Base-by-base conservation (phyloP, 2,888 invertebrate species). In the Leucozona laternaria region DNA sequence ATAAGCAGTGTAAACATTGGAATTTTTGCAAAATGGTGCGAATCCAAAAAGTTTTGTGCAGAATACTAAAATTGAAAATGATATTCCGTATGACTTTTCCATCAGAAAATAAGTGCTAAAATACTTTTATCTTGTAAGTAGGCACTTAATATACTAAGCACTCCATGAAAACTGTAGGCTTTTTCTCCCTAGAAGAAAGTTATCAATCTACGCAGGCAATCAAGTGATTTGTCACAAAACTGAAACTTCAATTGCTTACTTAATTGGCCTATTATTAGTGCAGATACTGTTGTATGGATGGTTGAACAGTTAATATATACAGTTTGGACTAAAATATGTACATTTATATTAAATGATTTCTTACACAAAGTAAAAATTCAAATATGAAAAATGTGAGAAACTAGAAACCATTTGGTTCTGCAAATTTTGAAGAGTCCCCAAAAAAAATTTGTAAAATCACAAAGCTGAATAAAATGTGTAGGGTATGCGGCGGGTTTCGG, bases 211-310 rank as follows among this genome's bases (percentile, higher is more conserved):
- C 6, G 8, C 4, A 31, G 17, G n/a, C 20, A 37, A 60, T 37
- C 4, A 22, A 60, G 37, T 60, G 58, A 37, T 60, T 37, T 71
- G 45, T 55, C 81, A 50, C 1, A 40, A 28, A 64, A 40, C 15
- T 57, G 62, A 81, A 3, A 40, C 20, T 13, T 2, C 40, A 81
- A 76, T 77, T 76, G 15, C 62, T 57, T 81, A 11, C 62, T 57
- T 81, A 64, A 76, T 76, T 76, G 66, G 66, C 4, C 34, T 48
- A 1, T 4, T 55, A 71, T n/a, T 0, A 8, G 22, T 57, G 2
- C 11, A 31, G 17, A 8, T 13, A 45, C 2, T 11, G 3, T 37
- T 37, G 37, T 37, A 13, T 37, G 37, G 37, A n/a, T n/a, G n/a
- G n/a, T n/a, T n/a, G n/a, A n/a, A n/a, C n/a, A n/a, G n/a, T n/a